Base-by-base conservation (phyloP, 2,888 invertebrate genomes). In the Hylaea fasciaria region DNA sequence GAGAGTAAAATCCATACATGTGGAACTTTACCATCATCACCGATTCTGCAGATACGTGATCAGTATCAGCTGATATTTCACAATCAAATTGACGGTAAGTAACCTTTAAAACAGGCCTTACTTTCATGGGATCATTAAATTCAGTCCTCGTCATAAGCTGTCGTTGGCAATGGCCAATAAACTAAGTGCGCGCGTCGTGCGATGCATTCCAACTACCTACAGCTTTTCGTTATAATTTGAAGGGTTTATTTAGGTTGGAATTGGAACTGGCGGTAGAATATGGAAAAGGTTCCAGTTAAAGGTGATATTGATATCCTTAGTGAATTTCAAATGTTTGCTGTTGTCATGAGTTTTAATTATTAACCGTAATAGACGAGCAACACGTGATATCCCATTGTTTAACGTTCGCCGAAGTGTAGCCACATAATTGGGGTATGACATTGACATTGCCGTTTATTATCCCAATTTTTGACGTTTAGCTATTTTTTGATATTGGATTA, bases 91-190 rank as follows among this genome's bases (percentile, higher is more conserved):
- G 22, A 22, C 5, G 22, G 22, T 22, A 5, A 22, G 22, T 22
- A 22, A 1, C 14, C 39, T 7, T 28, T 49, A 22, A 29, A 51
- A 43, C 11, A 14, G 48, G 39, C 56, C 40, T 57, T 56, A 57
- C n/a, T 47, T 51, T 46, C 43, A 17, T 37, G 37, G 13, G 28
- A 45, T 50, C 45, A 54, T 60, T 61, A 61, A 11, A 61, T 61
- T 61, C 61, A 11, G 14, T n/a, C 29, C 51, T 52, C 61, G 61
- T 62, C 56, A 62, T 52, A 53, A 53, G 40, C 39, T 47, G 52
- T 46, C 61, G 35, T 17, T 47, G 16, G 35, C 56, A 32, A 52
- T 45, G 52, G 32, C 48, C 56, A 62, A 56, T 57, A 62, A 61
- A 62, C 61, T 47, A 56, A 52, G 41, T 32, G 46, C 45, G 43